phyloP scores from a whole-genome alignment of 2,113 vertebrate species.

The Cynocephalus volans region DNA sequence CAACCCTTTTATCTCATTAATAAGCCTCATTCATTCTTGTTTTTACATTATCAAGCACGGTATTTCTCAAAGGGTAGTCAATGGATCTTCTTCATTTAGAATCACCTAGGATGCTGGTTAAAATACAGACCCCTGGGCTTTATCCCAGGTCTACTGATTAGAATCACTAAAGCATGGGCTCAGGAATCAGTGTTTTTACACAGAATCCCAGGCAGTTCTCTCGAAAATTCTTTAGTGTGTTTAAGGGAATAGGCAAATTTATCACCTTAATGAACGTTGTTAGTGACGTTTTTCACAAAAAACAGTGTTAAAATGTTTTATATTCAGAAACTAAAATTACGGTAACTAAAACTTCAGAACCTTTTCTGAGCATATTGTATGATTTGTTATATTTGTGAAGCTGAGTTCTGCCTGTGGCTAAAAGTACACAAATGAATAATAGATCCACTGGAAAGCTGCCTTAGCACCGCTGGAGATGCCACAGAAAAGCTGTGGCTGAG shows the following conservation, averaged over 20 bases:
- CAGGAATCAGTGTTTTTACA: neutral
- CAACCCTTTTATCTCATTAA: neutral
- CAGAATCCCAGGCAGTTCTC: neutral
- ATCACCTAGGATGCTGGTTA: neutral
- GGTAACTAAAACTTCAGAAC: conserved; percentile 26
- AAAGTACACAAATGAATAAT: too few species aligned
- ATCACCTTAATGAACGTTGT: neutral
- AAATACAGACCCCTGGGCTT: neutral
- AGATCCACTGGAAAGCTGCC: neutral
- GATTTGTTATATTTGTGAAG: conserved; percentile 33
- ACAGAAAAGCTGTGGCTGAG: neutral
- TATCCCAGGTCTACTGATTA: neutral
- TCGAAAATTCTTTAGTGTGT: neutral
- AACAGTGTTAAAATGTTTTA: conserved; percentile 12
- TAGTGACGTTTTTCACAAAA: conserved; percentile 1
- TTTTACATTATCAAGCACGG: neutral
- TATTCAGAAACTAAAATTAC: neutral
- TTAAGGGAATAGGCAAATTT: neutral
- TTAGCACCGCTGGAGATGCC: neutral
- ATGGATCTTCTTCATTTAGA: neutral
- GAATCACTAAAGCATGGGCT: neutral
- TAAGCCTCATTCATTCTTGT: neutral
- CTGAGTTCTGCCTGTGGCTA: neutral
- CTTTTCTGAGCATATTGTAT: neutral
- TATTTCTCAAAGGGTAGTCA: neutral